Percentiles rank a stretch among this genome's conserved stretches.
Evolutionary conservation across 2,113 vertebrate genomes (phyloP).

Genomic region (Boleophthalmus pectinirostris): DNA sequence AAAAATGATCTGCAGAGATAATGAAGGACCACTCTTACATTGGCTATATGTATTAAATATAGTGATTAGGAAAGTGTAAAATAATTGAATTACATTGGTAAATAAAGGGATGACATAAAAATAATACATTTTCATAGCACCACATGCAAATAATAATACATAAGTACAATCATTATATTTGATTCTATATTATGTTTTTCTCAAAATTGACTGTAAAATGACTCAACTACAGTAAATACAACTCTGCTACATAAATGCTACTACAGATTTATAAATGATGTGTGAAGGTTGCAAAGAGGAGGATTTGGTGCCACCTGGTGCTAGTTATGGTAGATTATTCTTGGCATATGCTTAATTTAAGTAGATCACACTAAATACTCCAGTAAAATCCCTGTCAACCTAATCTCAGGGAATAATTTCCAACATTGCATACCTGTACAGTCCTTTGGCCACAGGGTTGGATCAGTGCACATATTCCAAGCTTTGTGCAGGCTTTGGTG

Average conservation of each 20-base stretch:
- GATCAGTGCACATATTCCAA: background rate
- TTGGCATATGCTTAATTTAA: background rate
- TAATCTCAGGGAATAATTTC: background rate
- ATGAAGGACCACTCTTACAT: conserved; percentile 15
- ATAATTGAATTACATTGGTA: no score
- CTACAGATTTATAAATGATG: background rate
- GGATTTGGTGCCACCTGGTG: conserved; percentile 7
- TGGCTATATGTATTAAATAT: background rate
- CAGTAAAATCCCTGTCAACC: background rate
- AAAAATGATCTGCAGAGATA: conserved; percentile 4
- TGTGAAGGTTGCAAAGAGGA: background rate
- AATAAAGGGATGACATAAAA: background rate
- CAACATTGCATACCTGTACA: background rate
- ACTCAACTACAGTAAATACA: background rate
- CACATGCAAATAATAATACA: background rate
- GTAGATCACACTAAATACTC: background rate
- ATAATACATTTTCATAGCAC: background rate
- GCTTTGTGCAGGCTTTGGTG: no score
- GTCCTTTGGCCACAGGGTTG: background rate
- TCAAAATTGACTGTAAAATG: background rate
- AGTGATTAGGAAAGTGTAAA: background rate
- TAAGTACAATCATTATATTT: background rate
- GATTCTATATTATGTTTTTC: background rate
- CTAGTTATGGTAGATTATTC: background rate
- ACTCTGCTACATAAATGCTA: background rate